Evolutionary conservation across 2,797 vertebrate genomes (phyloP), one percentile per base, ranked within the genome.

Genomic region (Syngnathus rostellatus): DNA sequence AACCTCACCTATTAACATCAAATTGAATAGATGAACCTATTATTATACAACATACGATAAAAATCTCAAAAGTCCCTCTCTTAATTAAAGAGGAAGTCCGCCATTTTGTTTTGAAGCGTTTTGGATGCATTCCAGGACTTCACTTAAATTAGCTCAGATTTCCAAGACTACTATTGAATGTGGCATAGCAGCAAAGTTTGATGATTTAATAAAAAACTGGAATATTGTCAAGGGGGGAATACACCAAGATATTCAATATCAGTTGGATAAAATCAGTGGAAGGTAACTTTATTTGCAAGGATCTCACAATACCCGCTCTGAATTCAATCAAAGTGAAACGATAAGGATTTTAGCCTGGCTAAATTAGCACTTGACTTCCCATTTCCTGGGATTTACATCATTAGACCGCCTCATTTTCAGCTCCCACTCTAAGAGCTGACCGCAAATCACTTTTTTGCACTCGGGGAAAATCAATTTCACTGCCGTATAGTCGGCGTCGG

Each of bases 381-480:
- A 25, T 73, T 70, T 66, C 64, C 57, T 64, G 54, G 50, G 68
- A 67, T 62, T 71, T 68, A 10, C 59, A 65, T 63, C 43, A 63
- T 64, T 65, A 70, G 37, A 67, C 62, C 48, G 31, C 48, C 46
- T 70, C 0, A 65, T 57, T 72, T 58, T 66, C 61, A 55, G 46
- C 64, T 58, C 57, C 51, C 39, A 59, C 55, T 2, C 23, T 4
- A 14, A 51, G 23, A 51, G 38, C 46, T 39, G 46, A 67, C 63
- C 50, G 46, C 17, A 70, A 67, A 69, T 53, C 5, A 51, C 53
- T 61, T 62, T 31, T 55, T 58, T 11, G 37, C 62, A 61, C 46
- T 60, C 37, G 61, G 39, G 3, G 12, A 65, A 58, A 65, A 60
- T 68, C 9, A 62, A 64, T 66, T 41, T 6, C 63, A 65, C 38